Evolutionary conservation across 2,888 invertebrate species (phyloP), one percentile per base, ranked within the genome.

Genomic region (Podotricha telesiphe): DNA sequence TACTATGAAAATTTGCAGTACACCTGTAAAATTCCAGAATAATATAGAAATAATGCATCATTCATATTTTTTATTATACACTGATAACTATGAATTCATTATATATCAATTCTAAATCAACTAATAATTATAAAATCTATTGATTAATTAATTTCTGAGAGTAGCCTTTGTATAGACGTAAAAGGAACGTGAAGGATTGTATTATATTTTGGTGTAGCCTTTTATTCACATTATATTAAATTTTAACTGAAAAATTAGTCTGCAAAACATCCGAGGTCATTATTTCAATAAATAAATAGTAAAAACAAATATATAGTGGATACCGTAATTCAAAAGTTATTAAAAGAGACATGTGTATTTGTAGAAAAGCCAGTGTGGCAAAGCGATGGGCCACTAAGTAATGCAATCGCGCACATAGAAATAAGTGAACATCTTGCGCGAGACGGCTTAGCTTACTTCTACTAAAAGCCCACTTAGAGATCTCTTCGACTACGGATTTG

Each of bases 391-490:
- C 72, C 74, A 72, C 73, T 77, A 77, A 79, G 80, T 81, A 87
- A 86, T 86, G 85, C 84, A 87, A 84, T 84, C 83, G 83, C 80
- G 82, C 82, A 84, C 83, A 86, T 81, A 86, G 86, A 87, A 91
- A 88, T 89, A 87, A 88, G 83, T 80, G 83, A 86, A 88, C 88
- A 86, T 87, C 84, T 86, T 89, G 89, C 86, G 84, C 81, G 82
- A 86, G 89, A 87, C 86, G 89, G 90, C 90, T 93, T 89, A 92
- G 88, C 89, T 88, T 84, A 87, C 88, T 89, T 83, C 83, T 84
- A 82, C 90, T 92, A 92, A 92, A 92, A 93, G 92, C 92, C 89
- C 91, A 92, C 92, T 93, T 91, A 91, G 87, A 89, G 83, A 87
- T 87, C 89, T 89, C 87, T 88, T 89, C 87, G 84, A 82, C 80